Evolutionary conservation across 1,140 invertebrate genomes (phyloP).

Genomic region (Aphelinus atriplicis): DNA sequence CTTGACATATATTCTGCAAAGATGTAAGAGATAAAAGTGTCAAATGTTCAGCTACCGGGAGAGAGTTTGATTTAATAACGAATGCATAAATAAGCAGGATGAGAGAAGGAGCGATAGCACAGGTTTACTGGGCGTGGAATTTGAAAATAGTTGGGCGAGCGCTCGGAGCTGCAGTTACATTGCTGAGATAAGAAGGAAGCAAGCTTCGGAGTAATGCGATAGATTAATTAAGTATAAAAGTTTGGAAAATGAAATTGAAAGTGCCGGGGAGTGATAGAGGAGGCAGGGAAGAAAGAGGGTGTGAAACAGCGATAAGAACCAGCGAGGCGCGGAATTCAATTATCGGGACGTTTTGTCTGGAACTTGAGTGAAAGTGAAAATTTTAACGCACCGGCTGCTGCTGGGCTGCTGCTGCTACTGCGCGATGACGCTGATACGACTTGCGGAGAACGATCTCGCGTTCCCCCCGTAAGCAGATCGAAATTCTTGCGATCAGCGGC

Average conservation of each 20-base stretch:
- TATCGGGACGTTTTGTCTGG: slow-evolving; percentile 28
- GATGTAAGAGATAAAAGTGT: no score
- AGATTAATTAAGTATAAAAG: slow-evolving; percentile 3
- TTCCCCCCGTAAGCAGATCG: background rate
- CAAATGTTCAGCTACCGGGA: no score
- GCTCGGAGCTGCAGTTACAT: no score
- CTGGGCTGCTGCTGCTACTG: background rate
- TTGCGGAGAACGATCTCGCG: slow-evolving; percentile 8
- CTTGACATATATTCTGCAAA: no score
- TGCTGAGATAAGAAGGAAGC: background rate
- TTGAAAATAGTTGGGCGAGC: no score
- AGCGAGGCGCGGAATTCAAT: slow-evolving; percentile 31
- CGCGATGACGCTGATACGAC: background rate
- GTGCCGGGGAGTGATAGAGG: background rate
- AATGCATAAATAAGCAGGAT: no score
- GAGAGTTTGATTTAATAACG: no score
- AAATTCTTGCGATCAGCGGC: slow-evolving; percentile 19
- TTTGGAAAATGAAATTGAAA: background rate
- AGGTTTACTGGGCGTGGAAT: no score
- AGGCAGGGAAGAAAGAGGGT: slow-evolving; percentile 11
- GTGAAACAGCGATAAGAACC: slow-evolving; percentile 33
- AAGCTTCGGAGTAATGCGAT: background rate
- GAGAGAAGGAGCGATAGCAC: no score
- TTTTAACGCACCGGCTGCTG: slow-evolving; percentile 4
- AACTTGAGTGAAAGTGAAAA: slow-evolving; percentile 30